Evolutionary conservation across 2,888 invertebrate genomes (phyloP).

Genomic region (Anorthoa munda): DNA sequence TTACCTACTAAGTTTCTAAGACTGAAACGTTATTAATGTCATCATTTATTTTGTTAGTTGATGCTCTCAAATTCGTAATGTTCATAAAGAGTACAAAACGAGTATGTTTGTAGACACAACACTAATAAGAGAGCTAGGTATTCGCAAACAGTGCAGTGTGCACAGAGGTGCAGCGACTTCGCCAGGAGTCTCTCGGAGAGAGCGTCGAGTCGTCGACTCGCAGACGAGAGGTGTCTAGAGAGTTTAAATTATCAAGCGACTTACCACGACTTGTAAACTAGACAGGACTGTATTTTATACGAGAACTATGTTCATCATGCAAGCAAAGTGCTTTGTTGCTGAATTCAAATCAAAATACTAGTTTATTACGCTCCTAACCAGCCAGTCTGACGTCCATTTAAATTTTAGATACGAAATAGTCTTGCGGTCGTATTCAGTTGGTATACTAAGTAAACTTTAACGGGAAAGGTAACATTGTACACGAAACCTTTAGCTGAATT

Average conservation of each 20-base stretch:
- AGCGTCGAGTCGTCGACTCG: constrained; percentile 76
- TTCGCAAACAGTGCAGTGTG: constrained; percentile 39
- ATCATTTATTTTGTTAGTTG: constrained; percentile 9
- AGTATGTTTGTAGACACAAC: constrained; percentile 8
- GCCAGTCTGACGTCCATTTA: constrained; percentile 47
- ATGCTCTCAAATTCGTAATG: not conserved
- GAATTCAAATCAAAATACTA: constrained; percentile 56
- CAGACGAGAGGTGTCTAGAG: constrained; percentile 71
- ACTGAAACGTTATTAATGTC: not conserved
- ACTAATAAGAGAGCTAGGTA: constrained; percentile 35
- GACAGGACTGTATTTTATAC: constrained; percentile 47
- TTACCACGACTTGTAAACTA: constrained; percentile 57
- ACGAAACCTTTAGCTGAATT: constrained; percentile 4
- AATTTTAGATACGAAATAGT: constrained; percentile 51
- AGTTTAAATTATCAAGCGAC: constrained; percentile 76
- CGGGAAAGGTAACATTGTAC: constrained; percentile 21
- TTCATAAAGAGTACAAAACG: constrained; percentile 7
- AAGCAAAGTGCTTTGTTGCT: constrained; percentile 44
- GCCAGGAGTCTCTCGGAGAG: constrained; percentile 57
- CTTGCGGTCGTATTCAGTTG: constrained; percentile 35
- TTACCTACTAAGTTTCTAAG: not conserved
- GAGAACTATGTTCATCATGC: constrained; percentile 46
- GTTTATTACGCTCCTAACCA: constrained; percentile 39
- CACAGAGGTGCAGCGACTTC: constrained; percentile 47
- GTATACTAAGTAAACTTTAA: constrained; percentile 21